Base-by-base conservation (phyloP, 1,140 invertebrate species). In the Saccostrea cuccullata region DNA sequence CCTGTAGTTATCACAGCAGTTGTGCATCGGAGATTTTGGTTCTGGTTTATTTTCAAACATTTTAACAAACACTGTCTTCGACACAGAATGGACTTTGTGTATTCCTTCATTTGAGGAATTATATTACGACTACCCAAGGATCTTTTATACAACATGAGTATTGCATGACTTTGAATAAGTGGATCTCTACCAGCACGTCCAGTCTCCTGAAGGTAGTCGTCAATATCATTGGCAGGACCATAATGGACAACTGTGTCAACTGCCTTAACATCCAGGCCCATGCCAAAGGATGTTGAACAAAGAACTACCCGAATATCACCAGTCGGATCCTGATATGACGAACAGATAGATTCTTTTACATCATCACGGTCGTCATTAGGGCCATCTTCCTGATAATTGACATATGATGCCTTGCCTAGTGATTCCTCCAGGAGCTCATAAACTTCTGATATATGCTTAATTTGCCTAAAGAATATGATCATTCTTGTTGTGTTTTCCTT, bases 211-310 rank as follows among this genome's bases (percentile, higher is more conserved):
- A 87, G 1, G 23, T 84, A 87, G 30, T 87, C 36, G 47, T 87
- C 86, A 23, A 83, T 84, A 13, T 87, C 86, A 64, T 87, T 87
- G n/a, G n/a, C n/a, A n/a, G n/a, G n/a, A n/a, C n/a, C n/a, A n/a
- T n/a, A n/a, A n/a, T n/a, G n/a, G n/a, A 84, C 56, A n/a, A 87
- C 86, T 47, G 77, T 84, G 58, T 87, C 60, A 9, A 87, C 86
- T 23, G 30, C 56, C 64, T 87, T 87, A 5, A 87, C 86, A 47
- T 87, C 60, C 58, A 86, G 64, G 20, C 85, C 85, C 85, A 70
- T 73, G 58, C 85, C 40, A 70, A 86, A 86, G 40, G 85, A 86
- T 12, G 85, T n/a, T n/a, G n/a, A n/a, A n/a, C n/a, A n/a, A n/a
- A n/a, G n/a, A n/a, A n/a, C n/a, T n/a, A n/a, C n/a, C n/a, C n/a